Percentiles rank a stretch among this genome's conserved stretches.
Evolutionary conservation across 2,888 invertebrate genomes (phyloP).

Genomic region (Chromoteleia sp.): DNA sequence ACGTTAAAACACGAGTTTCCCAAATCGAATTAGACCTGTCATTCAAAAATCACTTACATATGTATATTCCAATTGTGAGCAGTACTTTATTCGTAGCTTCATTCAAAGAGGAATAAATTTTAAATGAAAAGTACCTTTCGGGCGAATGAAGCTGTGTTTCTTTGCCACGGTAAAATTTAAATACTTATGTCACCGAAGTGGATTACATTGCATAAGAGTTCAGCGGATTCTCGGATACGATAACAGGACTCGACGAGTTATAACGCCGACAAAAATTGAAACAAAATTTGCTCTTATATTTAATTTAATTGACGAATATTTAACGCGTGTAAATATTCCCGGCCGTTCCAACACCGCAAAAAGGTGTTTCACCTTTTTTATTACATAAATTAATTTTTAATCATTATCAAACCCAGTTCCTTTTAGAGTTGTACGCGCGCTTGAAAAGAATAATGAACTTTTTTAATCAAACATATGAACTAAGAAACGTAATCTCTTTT

Average conservation of each 20-base stretch:
- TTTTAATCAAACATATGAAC: conserved; percentile 5
- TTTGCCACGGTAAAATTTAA: conserved; percentile 29
- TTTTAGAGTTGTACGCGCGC: neutral
- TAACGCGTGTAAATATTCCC: neutral
- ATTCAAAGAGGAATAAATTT: conserved; percentile 21
- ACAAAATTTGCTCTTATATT: neutral
- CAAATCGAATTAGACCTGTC: neutral
- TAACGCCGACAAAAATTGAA: conserved; percentile 16
- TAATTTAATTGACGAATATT: conserved; percentile 4
- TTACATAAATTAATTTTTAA: neutral
- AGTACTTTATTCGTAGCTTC: conserved; percentile 4
- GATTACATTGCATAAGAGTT: conserved; percentile 41
- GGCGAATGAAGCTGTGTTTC: conserved; percentile 29
- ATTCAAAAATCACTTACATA: conserved; percentile 26
- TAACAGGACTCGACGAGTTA: neutral
- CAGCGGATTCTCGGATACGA: conserved; percentile 14
- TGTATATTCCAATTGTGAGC: conserved; percentile 14
- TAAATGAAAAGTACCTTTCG: conserved; percentile 18
- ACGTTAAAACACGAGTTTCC: neutral
- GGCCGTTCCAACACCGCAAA: neutral
- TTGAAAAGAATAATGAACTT: neutral
- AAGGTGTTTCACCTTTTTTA: neutral
- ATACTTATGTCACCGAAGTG: conserved; percentile 32
- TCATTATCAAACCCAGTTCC: neutral
- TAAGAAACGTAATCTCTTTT: neutral